Evolutionary conservation across 2,888 invertebrate species (phyloP).

Genomic region (Lymantria dispar): DNA sequence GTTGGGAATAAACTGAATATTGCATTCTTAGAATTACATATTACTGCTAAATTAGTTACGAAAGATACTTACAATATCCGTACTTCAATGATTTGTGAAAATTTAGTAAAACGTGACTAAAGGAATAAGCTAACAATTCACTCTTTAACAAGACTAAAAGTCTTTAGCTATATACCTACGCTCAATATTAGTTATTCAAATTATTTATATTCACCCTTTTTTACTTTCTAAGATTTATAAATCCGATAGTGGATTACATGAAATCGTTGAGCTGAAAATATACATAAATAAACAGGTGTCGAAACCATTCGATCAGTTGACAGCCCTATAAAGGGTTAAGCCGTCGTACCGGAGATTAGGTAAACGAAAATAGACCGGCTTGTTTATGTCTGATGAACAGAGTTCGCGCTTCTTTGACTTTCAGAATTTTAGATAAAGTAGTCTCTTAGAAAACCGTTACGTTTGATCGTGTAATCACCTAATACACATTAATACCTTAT

Average conservation of each 20-base stretch:
- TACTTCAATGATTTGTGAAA: no score
- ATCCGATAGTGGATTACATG: not conserved
- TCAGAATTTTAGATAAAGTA: constrained; percentile 41
- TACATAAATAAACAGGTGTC: constrained; percentile 10
- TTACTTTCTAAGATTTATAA: not conserved
- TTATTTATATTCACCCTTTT: not conserved
- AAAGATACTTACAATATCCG: no score
- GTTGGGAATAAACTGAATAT: no score
- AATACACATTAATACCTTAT: constrained; percentile 4
- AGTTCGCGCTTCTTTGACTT: constrained; percentile 45
- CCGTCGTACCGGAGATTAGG: constrained; percentile 53
- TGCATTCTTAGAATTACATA: no score
- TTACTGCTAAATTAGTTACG: no score
- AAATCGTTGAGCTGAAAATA: constrained; percentile 3
- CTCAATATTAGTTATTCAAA: no score
- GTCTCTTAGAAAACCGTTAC: constrained; percentile 15
- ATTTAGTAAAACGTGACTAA: no score
- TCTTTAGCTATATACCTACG: no score
- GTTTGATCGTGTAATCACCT: constrained; percentile 13
- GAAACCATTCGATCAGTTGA: constrained; percentile 26
- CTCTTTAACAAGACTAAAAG: no score
- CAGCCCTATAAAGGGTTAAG: constrained; percentile 36
- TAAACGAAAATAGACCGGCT: constrained; percentile 57
- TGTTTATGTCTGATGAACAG: constrained; percentile 51
- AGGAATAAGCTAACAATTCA: no score